These are phyloP conservation scores for Papilio elwesi DNA, from an alignment of 2,888 invertebrate genomes.

Conservation along the genomic window DNA sequence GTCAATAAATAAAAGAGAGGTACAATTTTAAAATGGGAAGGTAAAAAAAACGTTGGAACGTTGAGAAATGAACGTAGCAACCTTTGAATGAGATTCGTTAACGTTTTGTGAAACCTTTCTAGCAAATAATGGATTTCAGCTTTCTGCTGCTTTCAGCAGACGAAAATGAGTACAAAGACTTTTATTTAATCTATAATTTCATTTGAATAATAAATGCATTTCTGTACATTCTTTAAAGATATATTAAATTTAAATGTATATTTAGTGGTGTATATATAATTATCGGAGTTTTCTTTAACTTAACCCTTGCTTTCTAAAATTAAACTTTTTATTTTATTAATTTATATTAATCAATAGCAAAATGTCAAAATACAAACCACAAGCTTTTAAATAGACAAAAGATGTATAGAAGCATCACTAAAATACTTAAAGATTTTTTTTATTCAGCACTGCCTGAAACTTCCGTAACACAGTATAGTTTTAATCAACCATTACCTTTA, in stretches of 20 bases:
- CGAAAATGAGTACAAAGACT: slow-evolving; percentile 5
- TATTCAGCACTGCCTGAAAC: neutral
- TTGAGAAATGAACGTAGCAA: slow-evolving; percentile 14
- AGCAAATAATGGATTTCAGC: slow-evolving; percentile 10
- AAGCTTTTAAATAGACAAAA: neutral
- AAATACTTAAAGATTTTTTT: neutral
- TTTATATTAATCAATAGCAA: too few species aligned
- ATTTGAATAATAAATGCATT: neutral
- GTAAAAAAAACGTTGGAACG: slow-evolving; percentile 11
- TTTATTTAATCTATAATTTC: slow-evolving; percentile 3
- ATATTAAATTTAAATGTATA: too few species aligned
- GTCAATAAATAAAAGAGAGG: neutral
- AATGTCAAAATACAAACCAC: neutral
- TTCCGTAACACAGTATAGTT: neutral
- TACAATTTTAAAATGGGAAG: neutral
- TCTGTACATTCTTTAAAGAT: neutral
- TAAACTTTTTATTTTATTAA: too few species aligned
- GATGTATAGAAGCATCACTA: neutral
- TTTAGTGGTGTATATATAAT: too few species aligned
- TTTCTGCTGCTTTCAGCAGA: too few species aligned
- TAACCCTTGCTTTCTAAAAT: too few species aligned
- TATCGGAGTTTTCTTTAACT: too few species aligned
- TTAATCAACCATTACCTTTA: slow-evolving; percentile 14
- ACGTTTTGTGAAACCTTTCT: slow-evolving; percentile 14
- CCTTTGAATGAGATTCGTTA: slow-evolving; percentile 18